phyloP scores from a whole-genome alignment of 2,888 invertebrate genomes.

The Dynastes maya region DNA sequence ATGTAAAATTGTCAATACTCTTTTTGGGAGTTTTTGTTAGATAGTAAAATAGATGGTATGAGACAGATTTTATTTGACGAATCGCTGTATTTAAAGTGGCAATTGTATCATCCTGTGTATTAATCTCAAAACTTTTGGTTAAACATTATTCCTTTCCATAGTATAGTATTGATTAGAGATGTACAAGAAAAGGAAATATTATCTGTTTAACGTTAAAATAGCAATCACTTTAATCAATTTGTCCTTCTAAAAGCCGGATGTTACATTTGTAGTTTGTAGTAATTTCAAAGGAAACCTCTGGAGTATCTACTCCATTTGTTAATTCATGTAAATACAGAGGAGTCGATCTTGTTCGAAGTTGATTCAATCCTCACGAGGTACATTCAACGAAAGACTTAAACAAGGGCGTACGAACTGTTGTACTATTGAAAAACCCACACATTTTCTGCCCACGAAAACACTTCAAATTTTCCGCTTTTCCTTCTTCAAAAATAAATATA shows the following conservation, averaged over 20 bases:
- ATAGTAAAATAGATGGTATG: background rate
- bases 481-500: conserved; percentile 19
- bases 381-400: conserved; percentile 48
- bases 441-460: background rate
- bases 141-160: background rate
- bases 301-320: conserved; percentile 54
- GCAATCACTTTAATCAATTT: conserved; percentile 40
- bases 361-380: conserved; percentile 49
- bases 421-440: conserved; percentile 32
- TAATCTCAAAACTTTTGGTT: background rate
- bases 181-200: background rate
- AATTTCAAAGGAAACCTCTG: conserved; percentile 48
- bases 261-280: conserved; percentile 49
- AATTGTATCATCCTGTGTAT: too few species aligned
- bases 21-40: background rate
- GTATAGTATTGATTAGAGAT: background rate
- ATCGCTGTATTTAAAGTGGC: too few species aligned
- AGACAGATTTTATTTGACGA: background rate
- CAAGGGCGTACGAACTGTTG: conserved; percentile 12
- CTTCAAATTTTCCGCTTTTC: conserved; percentile 15
- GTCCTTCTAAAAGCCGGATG: conserved; percentile 6
- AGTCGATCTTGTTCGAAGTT: conserved; percentile 52
- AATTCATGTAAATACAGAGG: conserved; percentile 55
- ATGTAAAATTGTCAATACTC: background rate
- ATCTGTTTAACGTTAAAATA: background rate